Evolutionary conservation across 2,797 vertebrate genomes (phyloP).

Genomic region (Tragopan temminckii): DNA sequence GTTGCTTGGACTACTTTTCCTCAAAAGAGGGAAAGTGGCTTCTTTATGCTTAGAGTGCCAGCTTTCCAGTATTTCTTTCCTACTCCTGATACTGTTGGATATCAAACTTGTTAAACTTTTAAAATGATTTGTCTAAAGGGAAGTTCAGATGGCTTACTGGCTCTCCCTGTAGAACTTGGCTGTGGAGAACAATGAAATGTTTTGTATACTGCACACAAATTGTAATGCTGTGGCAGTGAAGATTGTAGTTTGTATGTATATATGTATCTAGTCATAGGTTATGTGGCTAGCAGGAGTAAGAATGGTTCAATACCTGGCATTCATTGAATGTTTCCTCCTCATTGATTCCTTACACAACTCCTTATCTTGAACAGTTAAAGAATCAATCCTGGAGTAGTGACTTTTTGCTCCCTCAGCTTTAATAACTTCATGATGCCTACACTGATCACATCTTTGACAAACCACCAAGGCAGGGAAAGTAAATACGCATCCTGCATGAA

Average conservation of each 20-base stretch:
- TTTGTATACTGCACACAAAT: background rate
- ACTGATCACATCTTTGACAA: background rate
- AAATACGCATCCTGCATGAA: background rate
- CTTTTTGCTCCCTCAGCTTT: background rate
- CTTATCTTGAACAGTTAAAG: background rate
- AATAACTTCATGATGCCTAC: background rate
- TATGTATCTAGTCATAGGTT: background rate
- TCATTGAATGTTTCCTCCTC: background rate
- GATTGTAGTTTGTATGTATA: background rate
- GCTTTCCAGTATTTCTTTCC: background rate
- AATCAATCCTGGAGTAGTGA: background rate
- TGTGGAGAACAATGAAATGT: background rate
- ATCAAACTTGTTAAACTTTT: background rate
- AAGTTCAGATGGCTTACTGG: background rate
- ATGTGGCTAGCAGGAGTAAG: background rate
- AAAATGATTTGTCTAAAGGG: background rate
- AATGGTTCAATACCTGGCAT: background rate
- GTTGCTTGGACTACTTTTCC: background rate
- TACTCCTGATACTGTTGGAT: background rate
- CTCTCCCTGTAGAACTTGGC: background rate
- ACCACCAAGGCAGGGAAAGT: background rate
- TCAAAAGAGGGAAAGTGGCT: background rate
- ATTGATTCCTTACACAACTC: background rate
- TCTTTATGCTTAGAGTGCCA: background rate
- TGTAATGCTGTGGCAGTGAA: background rate